These are phyloP conservation scores for Exephanes ischioxanthus DNA, from an alignment of 2,888 invertebrate genomes.

Conservation along the genomic window DNA sequence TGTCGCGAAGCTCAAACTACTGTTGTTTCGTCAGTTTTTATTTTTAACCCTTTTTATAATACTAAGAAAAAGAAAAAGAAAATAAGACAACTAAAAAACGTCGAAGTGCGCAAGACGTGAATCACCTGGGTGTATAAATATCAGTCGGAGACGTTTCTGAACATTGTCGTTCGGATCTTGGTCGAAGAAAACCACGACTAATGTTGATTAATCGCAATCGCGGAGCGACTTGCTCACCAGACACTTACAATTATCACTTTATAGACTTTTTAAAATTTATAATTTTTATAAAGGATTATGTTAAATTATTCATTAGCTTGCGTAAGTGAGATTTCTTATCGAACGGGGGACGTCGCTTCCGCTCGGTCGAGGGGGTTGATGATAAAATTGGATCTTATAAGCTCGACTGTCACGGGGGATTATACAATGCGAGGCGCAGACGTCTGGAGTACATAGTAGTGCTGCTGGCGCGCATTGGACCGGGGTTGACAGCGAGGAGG, in stretches of 20 bases:
- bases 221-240: background rate
- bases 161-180: background rate
- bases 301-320: slow-evolving; percentile 12
- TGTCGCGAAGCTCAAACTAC: no score
- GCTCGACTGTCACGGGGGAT: slow-evolving; percentile 44
- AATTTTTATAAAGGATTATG: background rate
- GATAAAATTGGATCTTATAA: slow-evolving; percentile 58
- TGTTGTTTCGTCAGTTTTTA: no score
- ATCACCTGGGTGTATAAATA: background rate
- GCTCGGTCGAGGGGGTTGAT: slow-evolving; percentile 46
- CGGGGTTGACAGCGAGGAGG: slow-evolving; percentile 59
- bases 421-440: slow-evolving; percentile 64
- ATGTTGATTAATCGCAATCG: slow-evolving; percentile 15
- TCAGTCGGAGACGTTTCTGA: slow-evolving; percentile 12
- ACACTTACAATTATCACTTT: background rate
- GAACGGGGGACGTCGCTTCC: slow-evolving; percentile 39
- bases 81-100: no score
- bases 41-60: no score
- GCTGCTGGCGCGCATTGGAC: slow-evolving; percentile 56
- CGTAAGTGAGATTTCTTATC: slow-evolving; percentile 11
- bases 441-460: slow-evolving; percentile 68
- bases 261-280: background rate
- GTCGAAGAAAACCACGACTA: background rate
- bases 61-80: no score
- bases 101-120: background rate